These are phyloP conservation scores for Drosophila nr. perissopoda DNA, from an alignment of 2,888 invertebrate species.

Conservation along the genomic window DNA sequence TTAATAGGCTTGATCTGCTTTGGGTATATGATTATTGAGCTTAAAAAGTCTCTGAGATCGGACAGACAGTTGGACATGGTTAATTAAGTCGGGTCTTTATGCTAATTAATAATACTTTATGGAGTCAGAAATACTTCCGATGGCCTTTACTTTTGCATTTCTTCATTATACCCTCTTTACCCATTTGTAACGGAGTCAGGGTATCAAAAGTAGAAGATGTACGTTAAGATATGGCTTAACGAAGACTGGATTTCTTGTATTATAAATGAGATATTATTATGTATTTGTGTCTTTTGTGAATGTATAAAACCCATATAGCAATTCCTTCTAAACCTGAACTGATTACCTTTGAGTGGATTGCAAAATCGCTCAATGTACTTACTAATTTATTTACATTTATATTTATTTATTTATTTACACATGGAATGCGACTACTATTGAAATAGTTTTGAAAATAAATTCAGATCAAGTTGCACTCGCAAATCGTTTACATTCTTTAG, in stretches of 20 bases:
- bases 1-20: not conserved
- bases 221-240: not conserved
- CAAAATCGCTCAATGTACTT: not conserved
- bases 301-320: not conserved
- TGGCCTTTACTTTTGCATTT: not conserved
- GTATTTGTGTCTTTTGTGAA: not conserved
- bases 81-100: not conserved
- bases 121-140: not conserved
- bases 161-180: not conserved
- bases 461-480: slow-evolving; percentile 21
- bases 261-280: not conserved
- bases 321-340: not conserved
- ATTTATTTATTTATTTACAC: too few relatives aligned
- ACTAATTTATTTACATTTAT: not conserved
- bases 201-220: not conserved
- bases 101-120: not conserved
- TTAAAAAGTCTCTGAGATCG: not conserved
- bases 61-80: not conserved
- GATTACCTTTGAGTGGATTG: not conserved
- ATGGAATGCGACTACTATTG: slow-evolving; percentile 16
- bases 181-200: not conserved
- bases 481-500: slow-evolving; percentile 43
- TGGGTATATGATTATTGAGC: not conserved
- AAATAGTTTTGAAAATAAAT: slow-evolving; percentile 26
- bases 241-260: not conserved